Conservation (phyloP, 2,113 vertebrate genomes). For the Rhagologus leucostigma region DNA sequence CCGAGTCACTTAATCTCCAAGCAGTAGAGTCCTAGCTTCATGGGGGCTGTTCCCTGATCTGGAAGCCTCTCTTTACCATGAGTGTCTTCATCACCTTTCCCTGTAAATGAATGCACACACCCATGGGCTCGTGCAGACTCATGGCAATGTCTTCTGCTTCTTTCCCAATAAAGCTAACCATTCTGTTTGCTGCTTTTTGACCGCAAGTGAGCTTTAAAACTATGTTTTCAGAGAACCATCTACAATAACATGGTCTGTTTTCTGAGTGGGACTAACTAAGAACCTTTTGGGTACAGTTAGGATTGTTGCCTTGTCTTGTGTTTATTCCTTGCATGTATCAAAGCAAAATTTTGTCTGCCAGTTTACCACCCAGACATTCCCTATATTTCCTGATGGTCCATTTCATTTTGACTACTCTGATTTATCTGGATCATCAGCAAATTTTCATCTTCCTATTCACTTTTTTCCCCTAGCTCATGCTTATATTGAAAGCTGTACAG, state of each 20-base stretch:
- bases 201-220: not conserved
- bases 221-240: not conserved
- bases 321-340: not conserved
- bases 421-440: not conserved
- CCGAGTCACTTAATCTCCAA: not conserved
- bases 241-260: not conserved
- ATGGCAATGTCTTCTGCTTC: not conserved
- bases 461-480: not conserved
- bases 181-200: not conserved
- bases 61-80: not conserved
- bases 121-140: not conserved
- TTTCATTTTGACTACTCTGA: not conserved
- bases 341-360: not conserved
- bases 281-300: not conserved
- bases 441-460: not conserved
- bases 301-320: not conserved
- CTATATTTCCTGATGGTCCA: not conserved
- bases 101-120: not conserved
- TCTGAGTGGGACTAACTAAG: not conserved
- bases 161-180: not conserved
- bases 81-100: not conserved
- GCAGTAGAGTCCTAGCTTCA: not conserved
- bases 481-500: not conserved
- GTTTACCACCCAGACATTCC: not conserved
- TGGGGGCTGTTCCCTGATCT: not conserved